Percentiles rank a stretch among this genome's conserved stretches.
phyloP scores from a whole-genome alignment of 2,797 vertebrate genomes.

The Monodelphis domestica region DNA sequence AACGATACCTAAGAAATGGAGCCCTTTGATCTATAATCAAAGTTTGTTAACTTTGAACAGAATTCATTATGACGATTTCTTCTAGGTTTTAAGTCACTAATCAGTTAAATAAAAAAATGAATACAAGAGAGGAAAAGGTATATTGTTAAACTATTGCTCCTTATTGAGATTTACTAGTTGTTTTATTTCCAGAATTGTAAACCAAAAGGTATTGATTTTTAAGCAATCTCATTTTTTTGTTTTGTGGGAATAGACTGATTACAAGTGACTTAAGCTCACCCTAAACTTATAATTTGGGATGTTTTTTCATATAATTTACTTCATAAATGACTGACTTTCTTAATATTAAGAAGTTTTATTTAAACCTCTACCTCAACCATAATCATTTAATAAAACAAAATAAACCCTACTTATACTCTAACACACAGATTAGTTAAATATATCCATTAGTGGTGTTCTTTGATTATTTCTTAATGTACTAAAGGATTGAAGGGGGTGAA shows the following conservation, averaged over 20 bases:
- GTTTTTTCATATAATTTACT: constrained; percentile 18
- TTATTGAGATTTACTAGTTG: constrained; percentile 22
- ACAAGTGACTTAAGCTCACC: constrained; percentile 6
- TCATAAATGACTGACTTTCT: constrained; percentile 18
- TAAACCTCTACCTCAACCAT: constrained; percentile 21
- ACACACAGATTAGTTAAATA: not conserved
- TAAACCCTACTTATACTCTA: not conserved
- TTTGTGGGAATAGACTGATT: not conserved
- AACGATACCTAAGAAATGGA: not conserved
- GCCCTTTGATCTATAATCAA: constrained; percentile 31
- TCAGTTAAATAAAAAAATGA: constrained; percentile 31
- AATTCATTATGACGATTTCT: constrained; percentile 16
- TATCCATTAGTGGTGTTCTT: not conserved
- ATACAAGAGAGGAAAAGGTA: not conserved
- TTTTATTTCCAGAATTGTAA: constrained; percentile 39
- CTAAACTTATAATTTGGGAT: not conserved
- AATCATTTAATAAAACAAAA: constrained; percentile 11
- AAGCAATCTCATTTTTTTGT: constrained; percentile 32
- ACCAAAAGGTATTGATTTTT: constrained; percentile 37
- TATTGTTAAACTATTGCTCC: not conserved
- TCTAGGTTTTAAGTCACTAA: constrained; percentile 44
- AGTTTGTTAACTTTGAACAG: constrained; percentile 8
- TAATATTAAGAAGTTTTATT: constrained; percentile 26
- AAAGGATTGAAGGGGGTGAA: not conserved
- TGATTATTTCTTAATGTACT: not conserved